Evolutionary conservation across 2,888 invertebrate genomes (phyloP).

Genomic region (Aphrophora alni): DNA sequence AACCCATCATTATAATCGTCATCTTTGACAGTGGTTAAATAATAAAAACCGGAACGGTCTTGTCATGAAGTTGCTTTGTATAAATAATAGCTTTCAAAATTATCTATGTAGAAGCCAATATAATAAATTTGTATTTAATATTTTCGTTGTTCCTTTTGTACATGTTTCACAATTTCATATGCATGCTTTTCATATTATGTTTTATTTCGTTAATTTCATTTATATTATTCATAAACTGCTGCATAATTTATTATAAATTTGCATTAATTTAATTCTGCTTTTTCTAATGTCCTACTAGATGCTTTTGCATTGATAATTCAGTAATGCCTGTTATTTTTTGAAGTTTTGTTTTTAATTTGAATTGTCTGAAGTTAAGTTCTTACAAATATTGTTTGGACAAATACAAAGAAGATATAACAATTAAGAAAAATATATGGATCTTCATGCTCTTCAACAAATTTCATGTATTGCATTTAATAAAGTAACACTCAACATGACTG

Average conservation of each 20-base stretch:
- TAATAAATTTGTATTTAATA: neutral
- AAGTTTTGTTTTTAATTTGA: too few relatives aligned
- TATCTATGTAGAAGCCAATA: neutral
- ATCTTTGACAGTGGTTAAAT: neutral
- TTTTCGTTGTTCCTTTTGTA: neutral
- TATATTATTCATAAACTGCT: neutral
- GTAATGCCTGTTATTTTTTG: neutral
- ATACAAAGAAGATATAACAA: too few relatives aligned
- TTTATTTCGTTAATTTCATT: neutral
- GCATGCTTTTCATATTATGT: neutral
- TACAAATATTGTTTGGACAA: too few relatives aligned
- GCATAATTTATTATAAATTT: conserved; percentile 4
- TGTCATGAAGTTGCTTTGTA: neutral
- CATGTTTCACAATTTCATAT: neutral
- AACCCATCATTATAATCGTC: neutral
- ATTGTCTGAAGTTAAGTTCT: too few relatives aligned
- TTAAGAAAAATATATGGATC: too few relatives aligned
- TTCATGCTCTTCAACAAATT: too few relatives aligned
- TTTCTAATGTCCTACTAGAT: too few relatives aligned
- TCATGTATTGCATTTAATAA: too few relatives aligned
- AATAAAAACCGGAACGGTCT: neutral
- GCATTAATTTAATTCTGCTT: too few relatives aligned
- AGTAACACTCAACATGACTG: too few relatives aligned
- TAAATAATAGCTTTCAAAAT: neutral
- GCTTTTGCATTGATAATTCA: neutral